Evolutionary conservation across 2,113 vertebrate genomes (phyloP).

Genomic region (Myanophis thanlyinensis): DNA sequence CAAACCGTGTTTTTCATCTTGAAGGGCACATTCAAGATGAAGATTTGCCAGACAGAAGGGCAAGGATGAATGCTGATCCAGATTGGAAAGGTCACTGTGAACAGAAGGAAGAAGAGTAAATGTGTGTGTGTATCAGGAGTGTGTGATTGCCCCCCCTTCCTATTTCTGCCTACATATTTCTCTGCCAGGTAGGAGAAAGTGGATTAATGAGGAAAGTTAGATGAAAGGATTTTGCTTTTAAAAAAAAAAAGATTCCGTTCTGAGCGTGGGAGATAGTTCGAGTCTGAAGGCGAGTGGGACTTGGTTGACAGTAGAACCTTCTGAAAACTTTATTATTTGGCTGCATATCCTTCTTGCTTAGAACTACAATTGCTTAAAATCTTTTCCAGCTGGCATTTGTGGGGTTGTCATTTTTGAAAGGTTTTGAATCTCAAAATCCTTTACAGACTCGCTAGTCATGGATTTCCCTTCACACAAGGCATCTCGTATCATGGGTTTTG

Average conservation of each 20-base stretch:
- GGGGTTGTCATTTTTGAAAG: slow-evolving; percentile 43
- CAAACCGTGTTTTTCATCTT: slow-evolving; percentile 55
- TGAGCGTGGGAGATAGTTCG: slow-evolving; percentile 54
- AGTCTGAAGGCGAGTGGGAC: slow-evolving; percentile 52
- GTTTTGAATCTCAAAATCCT: slow-evolving; percentile 53
- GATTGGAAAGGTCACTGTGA: slow-evolving; percentile 62
- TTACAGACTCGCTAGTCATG: slow-evolving; percentile 38
- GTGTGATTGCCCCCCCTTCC: neutral
- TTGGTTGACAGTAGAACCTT: slow-evolving; percentile 63
- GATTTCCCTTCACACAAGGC: slow-evolving; percentile 18
- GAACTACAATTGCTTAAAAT: slow-evolving; percentile 55
- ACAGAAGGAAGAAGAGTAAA: slow-evolving; percentile 40
- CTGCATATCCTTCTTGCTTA: slow-evolving; percentile 61
- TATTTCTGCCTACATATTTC: slow-evolving; percentile 28
- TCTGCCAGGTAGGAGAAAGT: slow-evolving; percentile 57
- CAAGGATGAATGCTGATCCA: slow-evolving; percentile 52
- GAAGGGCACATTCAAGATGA: slow-evolving; percentile 58
- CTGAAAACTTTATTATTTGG: slow-evolving; percentile 63
- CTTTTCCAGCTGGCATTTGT: slow-evolving; percentile 55
- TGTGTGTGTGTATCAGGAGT: neutral
- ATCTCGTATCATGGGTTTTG: neutral
- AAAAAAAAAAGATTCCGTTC: slow-evolving; percentile 59
- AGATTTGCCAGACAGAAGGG: slow-evolving; percentile 60
- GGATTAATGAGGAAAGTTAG: slow-evolving; percentile 62
- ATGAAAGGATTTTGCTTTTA: slow-evolving; percentile 57